These are phyloP conservation scores for Caranx melampygus DNA, from an alignment of 2,113 vertebrate species.

Conservation along the genomic window DNA sequence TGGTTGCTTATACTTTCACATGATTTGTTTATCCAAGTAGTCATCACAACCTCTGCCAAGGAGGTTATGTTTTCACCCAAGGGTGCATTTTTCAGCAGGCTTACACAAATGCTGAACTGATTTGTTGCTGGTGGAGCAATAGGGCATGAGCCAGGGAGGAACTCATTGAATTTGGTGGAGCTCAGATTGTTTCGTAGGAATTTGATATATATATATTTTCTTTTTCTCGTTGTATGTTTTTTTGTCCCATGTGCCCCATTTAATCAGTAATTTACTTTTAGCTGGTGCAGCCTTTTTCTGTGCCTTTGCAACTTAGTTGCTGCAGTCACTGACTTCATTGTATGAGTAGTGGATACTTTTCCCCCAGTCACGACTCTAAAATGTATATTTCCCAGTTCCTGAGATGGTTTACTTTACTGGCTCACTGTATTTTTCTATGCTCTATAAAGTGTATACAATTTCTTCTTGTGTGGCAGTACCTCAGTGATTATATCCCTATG, in stretches of 20 bases:
- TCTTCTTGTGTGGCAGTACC: neutral
- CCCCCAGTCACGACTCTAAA: neutral
- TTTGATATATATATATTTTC: too few relatives aligned
- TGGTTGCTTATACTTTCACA: neutral
- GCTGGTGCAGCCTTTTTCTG: neutral
- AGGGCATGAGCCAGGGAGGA: too few relatives aligned
- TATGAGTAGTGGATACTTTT: neutral
- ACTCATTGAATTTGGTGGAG: too few relatives aligned
- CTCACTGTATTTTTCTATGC: neutral
- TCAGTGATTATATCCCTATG: neutral
- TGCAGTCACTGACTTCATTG: neutral
- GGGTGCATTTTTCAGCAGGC: too few relatives aligned
- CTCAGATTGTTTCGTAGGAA: too few relatives aligned
- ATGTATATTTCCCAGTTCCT: neutral
- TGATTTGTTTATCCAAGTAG: neutral
- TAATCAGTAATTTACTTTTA: accelerated
- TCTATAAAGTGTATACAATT: neutral
- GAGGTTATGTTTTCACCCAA: too few relatives aligned
- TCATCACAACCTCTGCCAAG: too few relatives aligned
- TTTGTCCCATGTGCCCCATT: too few relatives aligned
- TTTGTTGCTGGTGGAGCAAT: too few relatives aligned
- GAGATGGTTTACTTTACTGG: neutral
- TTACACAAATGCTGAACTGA: too few relatives aligned
- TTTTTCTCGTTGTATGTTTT: too few relatives aligned
- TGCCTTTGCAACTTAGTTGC: neutral